Conservation (phyloP, 2,797 vertebrate genomes). For the Clarias pachynema region DNA sequence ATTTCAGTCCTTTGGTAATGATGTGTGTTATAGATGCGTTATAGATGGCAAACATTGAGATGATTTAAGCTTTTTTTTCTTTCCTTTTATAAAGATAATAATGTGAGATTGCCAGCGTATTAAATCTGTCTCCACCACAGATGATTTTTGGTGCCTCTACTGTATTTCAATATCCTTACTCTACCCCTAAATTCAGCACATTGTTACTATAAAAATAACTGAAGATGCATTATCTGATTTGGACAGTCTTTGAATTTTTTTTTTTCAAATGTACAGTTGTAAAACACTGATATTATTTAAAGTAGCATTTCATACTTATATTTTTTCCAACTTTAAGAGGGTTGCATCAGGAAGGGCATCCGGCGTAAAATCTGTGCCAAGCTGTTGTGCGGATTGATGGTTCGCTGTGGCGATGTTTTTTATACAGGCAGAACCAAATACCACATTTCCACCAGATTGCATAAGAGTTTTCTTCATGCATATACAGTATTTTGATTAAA, state of each 20-base stretch:
- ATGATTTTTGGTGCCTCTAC: background rate
- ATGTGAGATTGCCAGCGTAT: background rate
- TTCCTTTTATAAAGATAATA: background rate
- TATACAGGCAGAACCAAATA: background rate
- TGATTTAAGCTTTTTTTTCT: background rate
- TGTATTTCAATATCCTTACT: background rate
- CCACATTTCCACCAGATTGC: background rate
- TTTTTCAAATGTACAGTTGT: background rate
- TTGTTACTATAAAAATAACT: background rate
- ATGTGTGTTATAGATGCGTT: background rate
- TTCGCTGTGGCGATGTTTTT: background rate
- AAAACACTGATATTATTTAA: background rate
- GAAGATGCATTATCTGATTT: background rate
- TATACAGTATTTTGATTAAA: background rate
- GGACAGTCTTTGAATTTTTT: background rate
- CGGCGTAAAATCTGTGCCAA: too few species aligned
- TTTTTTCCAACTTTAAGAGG: too few species aligned
- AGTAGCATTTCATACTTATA: background rate
- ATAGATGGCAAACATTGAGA: background rate
- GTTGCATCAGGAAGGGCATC: too few species aligned
- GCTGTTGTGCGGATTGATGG: too few species aligned
- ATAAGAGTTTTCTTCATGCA: background rate
- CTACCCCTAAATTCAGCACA: background rate
- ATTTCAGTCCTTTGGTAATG: background rate
- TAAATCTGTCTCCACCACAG: background rate